phyloP scores from a whole-genome alignment of 2,888 invertebrate species.

The Aleiodes alternator region DNA sequence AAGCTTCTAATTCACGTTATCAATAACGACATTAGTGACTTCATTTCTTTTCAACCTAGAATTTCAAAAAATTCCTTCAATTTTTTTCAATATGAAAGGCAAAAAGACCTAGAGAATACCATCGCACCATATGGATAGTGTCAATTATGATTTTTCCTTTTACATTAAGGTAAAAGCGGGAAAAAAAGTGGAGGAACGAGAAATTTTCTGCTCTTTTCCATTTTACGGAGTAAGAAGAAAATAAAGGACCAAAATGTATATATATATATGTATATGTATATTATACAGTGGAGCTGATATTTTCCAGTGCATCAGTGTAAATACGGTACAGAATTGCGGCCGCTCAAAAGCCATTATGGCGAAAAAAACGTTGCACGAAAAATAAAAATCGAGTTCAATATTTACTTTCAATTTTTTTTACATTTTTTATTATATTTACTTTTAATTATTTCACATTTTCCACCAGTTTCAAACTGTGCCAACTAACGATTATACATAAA shows the following conservation, averaged over 20 bases:
- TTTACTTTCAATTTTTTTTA: slow-evolving; percentile 22
- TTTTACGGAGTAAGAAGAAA: no score
- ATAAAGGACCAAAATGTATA: background rate
- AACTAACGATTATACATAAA: background rate
- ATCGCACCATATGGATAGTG: no score
- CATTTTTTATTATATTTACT: slow-evolving; percentile 5
- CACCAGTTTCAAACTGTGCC: background rate
- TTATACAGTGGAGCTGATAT: background rate
- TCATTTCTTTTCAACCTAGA: background rate
- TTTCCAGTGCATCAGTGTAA: slow-evolving; percentile 19
- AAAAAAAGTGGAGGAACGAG: no score
- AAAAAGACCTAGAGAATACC: no score
- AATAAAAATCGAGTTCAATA: slow-evolving; percentile 20
- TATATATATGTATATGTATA: background rate
- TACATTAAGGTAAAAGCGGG: no score
- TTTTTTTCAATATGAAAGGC: background rate
- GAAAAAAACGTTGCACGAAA: background rate
- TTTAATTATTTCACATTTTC: slow-evolving; percentile 4
- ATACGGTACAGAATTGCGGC: slow-evolving; percentile 21
- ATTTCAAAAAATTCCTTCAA: background rate
- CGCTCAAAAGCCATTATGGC: slow-evolving; percentile 3
- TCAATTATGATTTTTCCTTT: no score
- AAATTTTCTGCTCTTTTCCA: no score
- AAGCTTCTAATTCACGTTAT: background rate
- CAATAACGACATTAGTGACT: background rate